A percentile compares a stretch with the other conserved stretches of the same genome.
Conservation (phyloP, 2,888 invertebrate genomes). For the Embidobia sp. region DNA sequence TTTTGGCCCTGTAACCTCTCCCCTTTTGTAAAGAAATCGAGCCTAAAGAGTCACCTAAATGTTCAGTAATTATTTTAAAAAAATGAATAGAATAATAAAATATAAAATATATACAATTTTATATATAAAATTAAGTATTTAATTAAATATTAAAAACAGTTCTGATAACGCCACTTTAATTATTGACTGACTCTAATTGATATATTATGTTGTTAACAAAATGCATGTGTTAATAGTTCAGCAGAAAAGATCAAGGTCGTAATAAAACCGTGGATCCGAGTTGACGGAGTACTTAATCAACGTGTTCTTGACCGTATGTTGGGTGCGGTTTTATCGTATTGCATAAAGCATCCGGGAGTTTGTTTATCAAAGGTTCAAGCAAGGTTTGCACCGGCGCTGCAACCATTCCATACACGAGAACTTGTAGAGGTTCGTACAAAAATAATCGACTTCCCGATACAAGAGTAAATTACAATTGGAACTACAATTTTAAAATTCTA, state of each 20-base stretch:
- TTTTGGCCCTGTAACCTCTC: no score
- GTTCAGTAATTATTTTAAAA: no score
- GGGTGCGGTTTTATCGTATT: slow-evolving; percentile 85
- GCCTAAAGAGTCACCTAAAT: no score
- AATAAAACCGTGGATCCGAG: slow-evolving; percentile 88
- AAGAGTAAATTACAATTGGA: no score
- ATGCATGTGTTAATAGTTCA: slow-evolving; percentile 66
- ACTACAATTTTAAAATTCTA: no score
- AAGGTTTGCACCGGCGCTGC: slow-evolving; percentile 85
- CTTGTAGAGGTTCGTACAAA: slow-evolving; percentile 83
- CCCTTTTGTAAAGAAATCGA: no score
- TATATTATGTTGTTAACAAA: neutral
- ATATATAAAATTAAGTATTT: no score
- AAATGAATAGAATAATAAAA: no score
- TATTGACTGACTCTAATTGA: neutral
- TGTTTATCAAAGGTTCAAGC: slow-evolving; percentile 83
- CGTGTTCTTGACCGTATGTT: slow-evolving; percentile 87
- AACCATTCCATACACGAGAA: slow-evolving; percentile 85
- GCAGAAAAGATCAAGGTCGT: slow-evolving; percentile 79
- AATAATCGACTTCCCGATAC: no score
- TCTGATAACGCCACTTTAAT: no score
- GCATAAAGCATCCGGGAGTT: slow-evolving; percentile 85
- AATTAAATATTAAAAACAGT: no score
- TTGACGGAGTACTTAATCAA: slow-evolving; percentile 88
- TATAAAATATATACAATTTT: no score